Conservation (phyloP, 2,113 vertebrate species). For the Vulpes ferrilata region DNA sequence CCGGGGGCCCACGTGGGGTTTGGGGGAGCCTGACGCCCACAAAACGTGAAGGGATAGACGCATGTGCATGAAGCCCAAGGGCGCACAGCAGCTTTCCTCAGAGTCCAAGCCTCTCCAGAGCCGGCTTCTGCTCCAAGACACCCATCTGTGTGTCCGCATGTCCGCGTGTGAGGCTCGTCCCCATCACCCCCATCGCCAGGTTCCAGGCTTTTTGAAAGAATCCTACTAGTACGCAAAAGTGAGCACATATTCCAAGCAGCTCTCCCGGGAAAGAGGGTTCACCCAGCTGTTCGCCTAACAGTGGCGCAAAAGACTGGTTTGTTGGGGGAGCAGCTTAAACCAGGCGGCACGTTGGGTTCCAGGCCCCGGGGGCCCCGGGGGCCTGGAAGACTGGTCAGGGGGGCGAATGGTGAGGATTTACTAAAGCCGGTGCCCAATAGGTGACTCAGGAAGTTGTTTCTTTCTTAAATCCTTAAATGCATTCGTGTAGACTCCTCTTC, state of each 20-base stretch:
- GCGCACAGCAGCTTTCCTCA: neutral
- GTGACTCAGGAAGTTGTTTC: neutral
- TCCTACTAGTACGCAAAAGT: neutral
- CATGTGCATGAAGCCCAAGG: neutral
- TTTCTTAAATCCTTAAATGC: neutral
- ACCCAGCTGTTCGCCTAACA: neutral
- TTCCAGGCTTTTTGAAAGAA: neutral
- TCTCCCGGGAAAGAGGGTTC: neutral
- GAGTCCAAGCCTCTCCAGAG: neutral
- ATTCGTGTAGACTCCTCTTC: neutral
- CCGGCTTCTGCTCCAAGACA: neutral
- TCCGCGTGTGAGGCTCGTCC: neutral
- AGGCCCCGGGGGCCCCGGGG: neutral
- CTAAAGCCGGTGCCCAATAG: neutral
- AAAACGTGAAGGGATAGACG: neutral
- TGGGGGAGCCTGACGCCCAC: neutral
- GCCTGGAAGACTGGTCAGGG: fast-evolving
- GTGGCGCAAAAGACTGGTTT: neutral
- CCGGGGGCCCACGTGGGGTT: too few species aligned
- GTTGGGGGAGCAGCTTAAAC: neutral
- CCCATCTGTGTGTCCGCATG: neutral
- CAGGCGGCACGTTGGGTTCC: neutral
- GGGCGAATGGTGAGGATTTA: neutral
- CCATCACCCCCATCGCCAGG: neutral
- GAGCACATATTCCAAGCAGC: neutral